A percentile compares a stretch with the other conserved stretches of the same genome.
These are phyloP conservation scores for Erethizon dorsatum DNA, from an alignment of 2,797 vertebrate genomes.

Conservation along the genomic window DNA sequence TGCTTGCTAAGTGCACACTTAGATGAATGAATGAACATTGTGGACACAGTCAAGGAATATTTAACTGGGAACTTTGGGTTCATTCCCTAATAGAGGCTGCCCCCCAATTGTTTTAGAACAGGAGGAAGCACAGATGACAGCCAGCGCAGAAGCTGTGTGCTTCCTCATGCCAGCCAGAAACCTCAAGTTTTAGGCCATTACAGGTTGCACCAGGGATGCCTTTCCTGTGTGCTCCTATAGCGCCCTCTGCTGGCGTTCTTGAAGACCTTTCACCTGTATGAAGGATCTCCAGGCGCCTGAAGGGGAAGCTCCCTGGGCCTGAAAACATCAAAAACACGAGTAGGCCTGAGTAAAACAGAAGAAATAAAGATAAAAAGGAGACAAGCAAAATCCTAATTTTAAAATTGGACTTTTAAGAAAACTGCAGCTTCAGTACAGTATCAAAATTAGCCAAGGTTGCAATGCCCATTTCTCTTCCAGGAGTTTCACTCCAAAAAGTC, in stretches of 20 bases:
- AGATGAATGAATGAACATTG: neutral
- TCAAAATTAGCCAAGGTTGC: neutral
- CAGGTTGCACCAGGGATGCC: fast-evolving
- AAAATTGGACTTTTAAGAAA: neutral
- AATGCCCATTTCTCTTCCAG: neutral
- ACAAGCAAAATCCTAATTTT: neutral
- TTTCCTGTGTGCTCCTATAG: neutral
- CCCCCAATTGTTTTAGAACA: neutral
- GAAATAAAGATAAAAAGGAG: neutral
- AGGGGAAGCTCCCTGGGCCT: neutral
- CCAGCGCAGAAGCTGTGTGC: fast-evolving
- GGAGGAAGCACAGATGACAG: neutral
- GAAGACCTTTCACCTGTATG: neutral
- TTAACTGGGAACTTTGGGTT: neutral
- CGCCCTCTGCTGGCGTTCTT: neutral
- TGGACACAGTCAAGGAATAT: neutral
- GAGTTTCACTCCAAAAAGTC: neutral
- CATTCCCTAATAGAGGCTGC: neutral
- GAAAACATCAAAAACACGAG: no score
- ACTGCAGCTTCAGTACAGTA: neutral
- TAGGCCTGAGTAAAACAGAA: neutral
- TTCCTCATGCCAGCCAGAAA: neutral
- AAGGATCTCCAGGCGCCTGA: neutral
- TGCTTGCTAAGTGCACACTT: neutral
- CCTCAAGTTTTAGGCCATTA: fast-evolving